Percentiles rank a stretch among this genome's conserved stretches.
Conservation (phyloP, 1,140 invertebrate species). For the Macrosteles quadrilineatus region DNA sequence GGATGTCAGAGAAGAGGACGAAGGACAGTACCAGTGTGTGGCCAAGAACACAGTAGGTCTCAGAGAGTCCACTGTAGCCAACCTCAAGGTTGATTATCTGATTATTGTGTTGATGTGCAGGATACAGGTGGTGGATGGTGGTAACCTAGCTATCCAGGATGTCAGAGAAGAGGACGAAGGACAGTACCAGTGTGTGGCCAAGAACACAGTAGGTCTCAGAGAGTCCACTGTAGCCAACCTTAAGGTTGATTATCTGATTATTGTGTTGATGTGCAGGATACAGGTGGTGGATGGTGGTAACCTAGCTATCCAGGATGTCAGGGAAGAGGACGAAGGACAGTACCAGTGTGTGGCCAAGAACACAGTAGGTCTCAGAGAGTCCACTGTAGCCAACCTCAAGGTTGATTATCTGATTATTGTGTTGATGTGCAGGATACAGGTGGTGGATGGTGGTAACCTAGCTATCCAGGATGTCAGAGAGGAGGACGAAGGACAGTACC, state of each 20-base stretch:
- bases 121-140: too few species aligned
- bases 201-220: too few species aligned
- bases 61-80: constrained; percentile 71
- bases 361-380: constrained; percentile 78
- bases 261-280: constrained; percentile 43
- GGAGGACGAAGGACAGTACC: constrained; percentile 80
- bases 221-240: too few species aligned
- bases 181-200: too few species aligned
- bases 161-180: too few species aligned
- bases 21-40: constrained; percentile 82
- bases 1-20: constrained; percentile 75
- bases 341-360: constrained; percentile 87
- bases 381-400: constrained; percentile 68
- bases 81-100: constrained; percentile 77
- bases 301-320: constrained; percentile 78
- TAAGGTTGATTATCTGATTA: too few species aligned
- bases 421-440: constrained; percentile 41
- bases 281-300: constrained; percentile 69
- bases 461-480: constrained; percentile 78
- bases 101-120: too few species aligned
- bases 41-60: constrained; percentile 82
- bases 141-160: too few species aligned
- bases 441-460: constrained; percentile 74
- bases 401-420: too few species aligned
- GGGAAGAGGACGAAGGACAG: constrained; percentile 76